Base-by-base conservation (phyloP, 2,797 vertebrate species). In the Geotria australis region DNA sequence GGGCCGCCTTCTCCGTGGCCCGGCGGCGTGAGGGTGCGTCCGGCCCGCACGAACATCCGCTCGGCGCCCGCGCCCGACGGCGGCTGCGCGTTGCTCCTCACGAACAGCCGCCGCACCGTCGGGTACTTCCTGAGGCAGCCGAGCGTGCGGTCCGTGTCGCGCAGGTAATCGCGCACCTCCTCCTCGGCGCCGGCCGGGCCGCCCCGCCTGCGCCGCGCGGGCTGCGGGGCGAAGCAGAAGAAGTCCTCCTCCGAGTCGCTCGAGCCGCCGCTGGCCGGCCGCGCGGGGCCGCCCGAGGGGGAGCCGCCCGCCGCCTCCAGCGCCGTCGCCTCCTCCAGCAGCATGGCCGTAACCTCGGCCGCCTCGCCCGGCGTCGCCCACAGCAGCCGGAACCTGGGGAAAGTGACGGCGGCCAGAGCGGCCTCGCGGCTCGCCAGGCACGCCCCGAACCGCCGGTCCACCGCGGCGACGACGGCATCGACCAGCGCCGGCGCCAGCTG, bases 51-150 rank as follows among this genome's bases (percentile, higher is more conserved):
- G 63, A 75, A 74, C 57, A 77, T 73, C 1, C 69, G 69, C 65
- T 74, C 72, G 49, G 74, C 70, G 2, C 74, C 73, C 1, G 71
- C 72, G 7, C 71, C 71, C 59, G 74, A 76, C 0, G 72, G 73
- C 60, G 76, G 62, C 2, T 71, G 71, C 59, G 73, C 74, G 68
- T 76, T 76, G 65, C 71, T 74, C 57, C 74, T 76, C 1, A 76
- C 61, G 63, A 76, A 77, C 5, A 74, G 68, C 63, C 70, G 70
- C 65, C 70, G 74, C 13, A 75, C 66, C 4, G 70, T 61, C 10
- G 74, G 73, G 65, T 75, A 77, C 58, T 73, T 73, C 63, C 75
- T 70, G 61, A 77, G 65, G 62, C 71, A 76, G 61, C 70, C 69
- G 1, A 76, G 66, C 60, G 67, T 72, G 68, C 74, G 75, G 57